Percentiles rank a stretch among this genome's conserved stretches.
Conservation (phyloP, 2,113 vertebrate species). For the Canis aureus region DNA sequence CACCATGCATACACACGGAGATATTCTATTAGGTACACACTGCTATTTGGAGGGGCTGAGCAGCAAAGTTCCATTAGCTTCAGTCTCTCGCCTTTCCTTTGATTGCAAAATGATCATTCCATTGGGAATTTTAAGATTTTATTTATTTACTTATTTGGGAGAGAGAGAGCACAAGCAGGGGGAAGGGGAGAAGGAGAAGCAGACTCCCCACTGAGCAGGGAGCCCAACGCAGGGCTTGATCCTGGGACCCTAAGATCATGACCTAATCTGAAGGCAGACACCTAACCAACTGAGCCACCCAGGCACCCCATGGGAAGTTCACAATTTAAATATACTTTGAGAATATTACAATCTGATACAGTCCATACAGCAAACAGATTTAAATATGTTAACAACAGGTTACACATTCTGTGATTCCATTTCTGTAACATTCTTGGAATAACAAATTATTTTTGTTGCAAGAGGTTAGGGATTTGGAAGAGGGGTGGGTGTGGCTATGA, state of each 20-base stretch:
- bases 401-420: neutral
- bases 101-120: neutral
- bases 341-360: neutral
- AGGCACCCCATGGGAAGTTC: neutral
- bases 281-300: neutral
- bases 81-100: neutral
- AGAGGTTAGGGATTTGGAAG: neutral
- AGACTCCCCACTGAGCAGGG: neutral
- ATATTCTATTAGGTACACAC: neutral
- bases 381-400: neutral
- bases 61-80: neutral
- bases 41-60: neutral
- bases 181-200: neutral
- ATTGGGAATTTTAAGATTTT: neutral
- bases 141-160: neutral
- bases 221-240: neutral
- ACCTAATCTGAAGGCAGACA: neutral
- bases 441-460: neutral
- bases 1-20: neutral
- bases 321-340: neutral
- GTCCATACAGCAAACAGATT: neutral
- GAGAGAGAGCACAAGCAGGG: neutral
- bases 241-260: neutral
- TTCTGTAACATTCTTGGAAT: neutral
- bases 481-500: neutral